Conservation (phyloP, 2,113 vertebrate species). For the Ammodytes marinus region DNA sequence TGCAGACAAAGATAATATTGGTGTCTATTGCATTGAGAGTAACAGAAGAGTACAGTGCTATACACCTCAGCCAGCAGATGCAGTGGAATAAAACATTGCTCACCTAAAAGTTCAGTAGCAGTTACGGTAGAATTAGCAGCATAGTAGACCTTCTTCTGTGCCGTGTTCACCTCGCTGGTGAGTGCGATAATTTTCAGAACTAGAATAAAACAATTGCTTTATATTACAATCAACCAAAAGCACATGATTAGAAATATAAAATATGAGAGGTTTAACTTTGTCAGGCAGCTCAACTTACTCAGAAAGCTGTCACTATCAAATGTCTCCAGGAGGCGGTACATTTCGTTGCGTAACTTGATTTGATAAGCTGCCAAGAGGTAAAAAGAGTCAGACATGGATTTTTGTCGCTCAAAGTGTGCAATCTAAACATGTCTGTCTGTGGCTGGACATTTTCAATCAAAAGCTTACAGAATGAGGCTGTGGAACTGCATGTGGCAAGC, state of each 20-base stretch:
- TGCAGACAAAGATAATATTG: neutral
- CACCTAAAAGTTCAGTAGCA: neutral
- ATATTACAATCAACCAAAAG: neutral
- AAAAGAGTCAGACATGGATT: slow-evolving; percentile 2
- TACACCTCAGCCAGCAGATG: neutral
- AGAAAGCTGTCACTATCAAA: slow-evolving; percentile 26
- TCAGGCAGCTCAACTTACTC: slow-evolving; percentile 29
- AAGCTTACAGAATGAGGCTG: slow-evolving; percentile 36
- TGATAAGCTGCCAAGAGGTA: slow-evolving; percentile 44
- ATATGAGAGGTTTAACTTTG: neutral
- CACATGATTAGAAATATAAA: neutral
- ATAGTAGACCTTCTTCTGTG: neutral
- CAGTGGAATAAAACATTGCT: neutral
- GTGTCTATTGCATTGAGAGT: neutral
- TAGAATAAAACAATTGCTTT: slow-evolving; percentile 1
- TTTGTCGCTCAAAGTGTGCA: neutral
- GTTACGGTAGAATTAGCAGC: slow-evolving; percentile 22
- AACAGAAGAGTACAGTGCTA: neutral
- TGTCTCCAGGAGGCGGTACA: slow-evolving; percentile 33
- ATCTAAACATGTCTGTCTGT: neutral
- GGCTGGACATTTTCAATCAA: neutral
- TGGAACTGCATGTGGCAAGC: slow-evolving; percentile 32
- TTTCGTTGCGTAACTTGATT: slow-evolving; percentile 26
- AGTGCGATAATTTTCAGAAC: slow-evolving; percentile 43
- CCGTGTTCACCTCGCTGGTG: slow-evolving; percentile 11